phyloP scores from a whole-genome alignment of 2,888 invertebrate species.

The Mallateleia sp. region DNA sequence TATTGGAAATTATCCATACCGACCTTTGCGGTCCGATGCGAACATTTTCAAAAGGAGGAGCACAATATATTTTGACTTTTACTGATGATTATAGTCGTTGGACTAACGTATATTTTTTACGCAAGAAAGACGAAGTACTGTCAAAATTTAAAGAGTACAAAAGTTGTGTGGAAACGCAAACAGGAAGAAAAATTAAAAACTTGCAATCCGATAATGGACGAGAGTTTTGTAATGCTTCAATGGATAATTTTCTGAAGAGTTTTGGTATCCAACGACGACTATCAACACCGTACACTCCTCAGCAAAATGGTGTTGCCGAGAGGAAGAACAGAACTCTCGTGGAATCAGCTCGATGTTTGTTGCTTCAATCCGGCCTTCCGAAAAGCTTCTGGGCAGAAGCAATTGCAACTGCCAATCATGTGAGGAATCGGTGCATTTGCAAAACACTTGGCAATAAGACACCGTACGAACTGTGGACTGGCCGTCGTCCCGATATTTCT shows the following conservation, averaged over 20 bases:
- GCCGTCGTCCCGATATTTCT: no score
- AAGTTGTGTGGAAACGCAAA: constrained; percentile 62
- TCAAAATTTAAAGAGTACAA: constrained; percentile 41
- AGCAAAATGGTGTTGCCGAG: constrained; percentile 84
- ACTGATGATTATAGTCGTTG: not conserved
- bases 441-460: no score
- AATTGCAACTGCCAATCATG: constrained; percentile 40
- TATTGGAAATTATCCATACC: not conserved
- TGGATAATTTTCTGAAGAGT: constrained; percentile 77
- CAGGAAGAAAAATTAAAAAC: constrained; percentile 63
- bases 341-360: constrained; percentile 81
- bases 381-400: constrained; percentile 69
- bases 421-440: constrained; percentile 46
- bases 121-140: not conserved
- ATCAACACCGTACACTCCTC: constrained; percentile 80
- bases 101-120: not conserved
- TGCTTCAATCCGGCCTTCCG: constrained; percentile 78
- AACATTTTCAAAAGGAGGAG: constrained; percentile 53
- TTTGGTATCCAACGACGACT: constrained; percentile 77
- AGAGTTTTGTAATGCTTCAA: constrained; percentile 37
- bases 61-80: constrained; percentile 62
- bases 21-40: not conserved
- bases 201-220: constrained; percentile 77
- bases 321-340: constrained; percentile 82
- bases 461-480: constrained; percentile 16